Evolutionary conservation across 1,140 invertebrate species (phyloP).

Genomic region (Saccostrea cuccullata): DNA sequence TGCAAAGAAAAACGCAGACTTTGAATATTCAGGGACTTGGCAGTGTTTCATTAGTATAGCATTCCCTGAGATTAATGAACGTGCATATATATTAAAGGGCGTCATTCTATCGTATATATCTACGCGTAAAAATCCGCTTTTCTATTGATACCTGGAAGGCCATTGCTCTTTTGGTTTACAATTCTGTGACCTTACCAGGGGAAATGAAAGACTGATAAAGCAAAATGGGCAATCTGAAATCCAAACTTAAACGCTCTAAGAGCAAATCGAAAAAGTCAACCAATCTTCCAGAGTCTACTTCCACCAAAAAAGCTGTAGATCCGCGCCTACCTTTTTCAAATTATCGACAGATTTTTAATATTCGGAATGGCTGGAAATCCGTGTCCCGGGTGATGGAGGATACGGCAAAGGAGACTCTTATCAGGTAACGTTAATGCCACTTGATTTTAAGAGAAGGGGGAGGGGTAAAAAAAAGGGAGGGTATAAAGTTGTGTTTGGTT

Average conservation of each 20-base stretch:
- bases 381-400: slow-evolving; percentile 64
- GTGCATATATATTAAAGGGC: slow-evolving; percentile 10
- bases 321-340: slow-evolving; percentile 67
- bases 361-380: slow-evolving; percentile 71
- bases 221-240: slow-evolving; percentile 62
- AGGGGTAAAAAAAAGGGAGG: no score
- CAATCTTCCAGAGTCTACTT: slow-evolving; percentile 61
- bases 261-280: slow-evolving; percentile 50
- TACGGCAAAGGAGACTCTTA: slow-evolving; percentile 65
- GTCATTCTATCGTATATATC: not conserved
- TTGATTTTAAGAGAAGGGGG: not conserved
- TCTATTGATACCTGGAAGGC: slow-evolving; percentile 4
- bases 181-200: not conserved
- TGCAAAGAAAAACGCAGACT: not conserved
- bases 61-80: slow-evolving; percentile 20
- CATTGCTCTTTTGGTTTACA: slow-evolving; percentile 8
- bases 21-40: slow-evolving; percentile 2
- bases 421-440: slow-evolving; percentile 57
- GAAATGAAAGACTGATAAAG: not conserved
- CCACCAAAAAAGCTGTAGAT: slow-evolving; percentile 65
- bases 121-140: slow-evolving; percentile 20
- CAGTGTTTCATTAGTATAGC: not conserved
- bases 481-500: no score
- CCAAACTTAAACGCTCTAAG: slow-evolving; percentile 63
- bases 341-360: slow-evolving; percentile 70